These are phyloP conservation scores for Notoglanidium macrostoma DNA, from an alignment of 2,797 vertebrate genomes.

Conservation along the genomic window DNA sequence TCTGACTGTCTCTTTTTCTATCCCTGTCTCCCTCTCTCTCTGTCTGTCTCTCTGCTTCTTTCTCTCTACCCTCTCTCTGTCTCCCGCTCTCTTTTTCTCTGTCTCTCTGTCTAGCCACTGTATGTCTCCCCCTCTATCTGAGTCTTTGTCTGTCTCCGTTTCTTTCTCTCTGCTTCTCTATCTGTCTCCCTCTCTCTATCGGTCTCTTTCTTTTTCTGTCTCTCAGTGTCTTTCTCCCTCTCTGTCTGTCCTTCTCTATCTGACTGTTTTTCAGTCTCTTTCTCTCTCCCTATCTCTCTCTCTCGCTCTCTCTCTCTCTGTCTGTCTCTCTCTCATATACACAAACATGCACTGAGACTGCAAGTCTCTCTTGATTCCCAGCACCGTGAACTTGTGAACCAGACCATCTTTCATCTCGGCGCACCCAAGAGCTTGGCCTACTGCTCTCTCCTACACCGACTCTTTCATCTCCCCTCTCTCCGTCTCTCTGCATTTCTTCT, in stretches of 20 bases:
- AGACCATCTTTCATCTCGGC: constrained; percentile 41
- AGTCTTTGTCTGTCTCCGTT: background rate
- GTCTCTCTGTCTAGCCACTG: background rate
- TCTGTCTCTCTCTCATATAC: background rate
- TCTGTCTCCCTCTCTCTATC: background rate
- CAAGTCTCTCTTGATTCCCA: constrained; percentile 28
- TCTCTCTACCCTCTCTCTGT: background rate
- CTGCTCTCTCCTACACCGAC: constrained; percentile 17
- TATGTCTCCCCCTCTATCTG: background rate
- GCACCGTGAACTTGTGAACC: constrained; percentile 48
- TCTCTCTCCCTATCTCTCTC: constrained; percentile 12
- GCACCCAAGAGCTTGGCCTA: constrained; percentile 36
- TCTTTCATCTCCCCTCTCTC: constrained; percentile 6
- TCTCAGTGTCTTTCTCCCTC: background rate
- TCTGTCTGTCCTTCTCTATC: background rate
- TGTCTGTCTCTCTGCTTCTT: background rate
- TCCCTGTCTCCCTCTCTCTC: background rate
- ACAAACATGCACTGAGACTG: constrained; percentile 3
- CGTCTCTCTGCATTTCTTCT: background rate
- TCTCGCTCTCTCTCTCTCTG: constrained; percentile 1
- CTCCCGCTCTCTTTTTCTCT: background rate
- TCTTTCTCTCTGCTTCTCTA: background rate
- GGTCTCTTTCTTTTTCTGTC: background rate
- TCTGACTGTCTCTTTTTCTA: background rate
- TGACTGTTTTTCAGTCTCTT: background rate